phyloP scores from a whole-genome alignment of 2,888 invertebrate species.

The Tiliacea citrago region DNA sequence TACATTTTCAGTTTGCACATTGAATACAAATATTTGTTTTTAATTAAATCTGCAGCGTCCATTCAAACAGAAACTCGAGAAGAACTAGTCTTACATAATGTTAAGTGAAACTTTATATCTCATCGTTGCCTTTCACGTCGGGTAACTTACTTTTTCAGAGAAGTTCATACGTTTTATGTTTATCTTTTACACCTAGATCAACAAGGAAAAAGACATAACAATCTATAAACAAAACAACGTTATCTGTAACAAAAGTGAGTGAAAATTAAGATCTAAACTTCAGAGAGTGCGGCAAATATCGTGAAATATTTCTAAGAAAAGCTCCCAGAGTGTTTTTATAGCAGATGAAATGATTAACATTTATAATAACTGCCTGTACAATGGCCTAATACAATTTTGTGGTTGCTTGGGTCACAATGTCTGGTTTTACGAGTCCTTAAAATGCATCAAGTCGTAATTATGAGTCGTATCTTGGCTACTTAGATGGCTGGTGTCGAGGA shows the following conservation, averaged over 20 bases:
- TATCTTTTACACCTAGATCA: slow-evolving; percentile 23
- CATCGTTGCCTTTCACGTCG: background rate
- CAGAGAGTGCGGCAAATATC: slow-evolving; percentile 26
- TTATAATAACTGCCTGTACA: slow-evolving; percentile 51
- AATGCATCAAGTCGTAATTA: slow-evolving; percentile 33
- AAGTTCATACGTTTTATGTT: slow-evolving; percentile 26
- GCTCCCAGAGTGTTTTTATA: slow-evolving; percentile 36
- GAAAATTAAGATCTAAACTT: slow-evolving; percentile 37
- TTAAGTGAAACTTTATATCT: background rate
- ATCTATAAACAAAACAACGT: slow-evolving; percentile 31
- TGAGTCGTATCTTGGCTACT: slow-evolving; percentile 49
- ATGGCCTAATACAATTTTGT: slow-evolving; percentile 50
- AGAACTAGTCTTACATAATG: background rate
- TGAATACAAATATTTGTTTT: slow-evolving; percentile 8
- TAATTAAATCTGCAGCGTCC: slow-evolving; percentile 8
- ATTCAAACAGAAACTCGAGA: slow-evolving; percentile 17
- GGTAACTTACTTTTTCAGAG: slow-evolving; percentile 13
- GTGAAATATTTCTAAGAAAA: slow-evolving; percentile 37
- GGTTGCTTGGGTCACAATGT: slow-evolving; percentile 33
- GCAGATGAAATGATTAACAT: slow-evolving; percentile 58
- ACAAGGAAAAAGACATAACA: slow-evolving; percentile 21
- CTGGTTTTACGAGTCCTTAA: slow-evolving; percentile 46
- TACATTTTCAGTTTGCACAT: slow-evolving; percentile 16
- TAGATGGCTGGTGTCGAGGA: slow-evolving; percentile 17
- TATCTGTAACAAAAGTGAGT: slow-evolving; percentile 35